These are phyloP conservation scores for Dryomyza anilis DNA, from an alignment of 2,888 invertebrate species.

Conservation along the genomic window DNA sequence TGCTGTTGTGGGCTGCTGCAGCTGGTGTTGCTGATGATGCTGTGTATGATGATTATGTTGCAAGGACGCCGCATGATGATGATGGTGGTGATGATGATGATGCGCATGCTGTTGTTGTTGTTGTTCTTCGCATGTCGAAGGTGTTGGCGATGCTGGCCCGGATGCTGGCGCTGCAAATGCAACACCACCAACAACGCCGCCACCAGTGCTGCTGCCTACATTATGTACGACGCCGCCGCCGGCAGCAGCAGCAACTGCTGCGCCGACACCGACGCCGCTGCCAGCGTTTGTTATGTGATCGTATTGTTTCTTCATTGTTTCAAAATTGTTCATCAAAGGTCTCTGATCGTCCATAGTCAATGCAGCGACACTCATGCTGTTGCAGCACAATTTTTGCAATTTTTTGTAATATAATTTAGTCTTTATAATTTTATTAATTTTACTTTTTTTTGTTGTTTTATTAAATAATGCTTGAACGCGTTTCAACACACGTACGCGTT, in stretches of 20 bases:
- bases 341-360: constrained; percentile 61
- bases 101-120: constrained; percentile 39
- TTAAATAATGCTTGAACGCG: constrained; percentile 13
- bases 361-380: constrained; percentile 59
- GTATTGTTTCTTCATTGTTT: constrained; percentile 56
- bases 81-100: constrained; percentile 44
- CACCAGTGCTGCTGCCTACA: constrained; percentile 35
- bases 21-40: constrained; percentile 38
- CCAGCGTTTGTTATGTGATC: constrained; percentile 43
- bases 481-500: constrained; percentile 11
- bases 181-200: constrained; percentile 29
- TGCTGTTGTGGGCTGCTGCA: constrained; percentile 36
- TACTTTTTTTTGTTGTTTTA: constrained; percentile 25
- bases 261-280: constrained; percentile 31
- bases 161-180: constrained; percentile 43
- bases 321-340: constrained; percentile 60
- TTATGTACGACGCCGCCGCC: constrained; percentile 33
- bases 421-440: constrained; percentile 17
- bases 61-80: constrained; percentile 36
- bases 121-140: constrained; percentile 51
- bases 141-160: constrained; percentile 54
- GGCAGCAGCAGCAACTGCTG: constrained; percentile 33
- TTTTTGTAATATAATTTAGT: neutral
- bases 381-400: constrained; percentile 24
- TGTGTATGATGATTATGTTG: constrained; percentile 42